Evolutionary conservation across 2,797 vertebrate genomes (phyloP).

Genomic region (Scyliorhinus canicula): DNA sequence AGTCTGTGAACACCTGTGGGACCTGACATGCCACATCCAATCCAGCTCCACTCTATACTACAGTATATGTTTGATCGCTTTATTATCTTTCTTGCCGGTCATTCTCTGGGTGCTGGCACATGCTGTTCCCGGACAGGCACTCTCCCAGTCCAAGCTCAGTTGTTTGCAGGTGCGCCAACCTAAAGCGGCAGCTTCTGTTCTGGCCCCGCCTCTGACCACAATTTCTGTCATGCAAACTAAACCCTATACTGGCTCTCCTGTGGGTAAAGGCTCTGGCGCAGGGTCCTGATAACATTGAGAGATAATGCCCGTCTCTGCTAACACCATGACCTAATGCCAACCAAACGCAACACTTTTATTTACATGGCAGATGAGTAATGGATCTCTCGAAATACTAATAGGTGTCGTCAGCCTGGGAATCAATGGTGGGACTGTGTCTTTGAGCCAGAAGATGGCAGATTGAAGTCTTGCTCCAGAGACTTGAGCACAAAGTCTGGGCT

Average conservation of each 20-base stretch:
- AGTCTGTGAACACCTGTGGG: not conserved
- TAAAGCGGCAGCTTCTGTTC: not conserved
- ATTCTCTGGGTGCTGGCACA: not conserved
- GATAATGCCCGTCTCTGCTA: not conserved
- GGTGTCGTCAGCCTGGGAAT: not conserved
- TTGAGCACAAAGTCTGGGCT: not conserved
- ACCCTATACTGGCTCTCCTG: not conserved
- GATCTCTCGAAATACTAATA: not conserved
- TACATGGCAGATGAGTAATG: not conserved
- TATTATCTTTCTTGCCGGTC: not conserved
- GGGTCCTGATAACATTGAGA: not conserved
- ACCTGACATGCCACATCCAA: not conserved
- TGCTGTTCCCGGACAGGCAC: not conserved
- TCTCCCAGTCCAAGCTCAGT: not conserved
- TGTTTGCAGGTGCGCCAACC: not conserved
- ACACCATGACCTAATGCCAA: too few relatives aligned
- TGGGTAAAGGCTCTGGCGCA: not conserved
- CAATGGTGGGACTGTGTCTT: not conserved
- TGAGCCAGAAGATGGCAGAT: not conserved
- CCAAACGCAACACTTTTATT: not conserved
- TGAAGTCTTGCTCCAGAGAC: not conserved
- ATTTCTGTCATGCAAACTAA: not conserved
- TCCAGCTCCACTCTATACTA: not conserved
- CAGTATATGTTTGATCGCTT: not conserved
- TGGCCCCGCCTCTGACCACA: not conserved